A percentile compares a stretch with the other conserved stretches of the same genome.
Conservation (phyloP, 2,113 vertebrate species). For the Orientallactaga bullata region DNA sequence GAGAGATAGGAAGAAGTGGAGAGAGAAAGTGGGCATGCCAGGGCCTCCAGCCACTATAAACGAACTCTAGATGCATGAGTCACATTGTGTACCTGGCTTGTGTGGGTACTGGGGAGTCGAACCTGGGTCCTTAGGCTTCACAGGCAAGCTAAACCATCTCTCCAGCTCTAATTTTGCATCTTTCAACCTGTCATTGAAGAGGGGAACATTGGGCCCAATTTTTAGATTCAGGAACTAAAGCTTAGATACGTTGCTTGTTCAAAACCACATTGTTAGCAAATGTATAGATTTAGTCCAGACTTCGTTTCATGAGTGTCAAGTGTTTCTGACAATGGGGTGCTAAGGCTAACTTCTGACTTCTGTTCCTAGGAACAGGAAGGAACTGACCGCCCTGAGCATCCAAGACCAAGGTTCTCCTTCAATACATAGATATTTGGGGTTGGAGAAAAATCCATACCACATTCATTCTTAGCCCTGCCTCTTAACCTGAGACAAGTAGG, state of each 20-base stretch:
- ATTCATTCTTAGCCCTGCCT: background rate
- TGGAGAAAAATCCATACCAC: background rate
- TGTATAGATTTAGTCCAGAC: constrained; percentile 2
- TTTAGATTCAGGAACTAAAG: background rate
- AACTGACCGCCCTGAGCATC: background rate
- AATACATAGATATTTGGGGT: background rate
- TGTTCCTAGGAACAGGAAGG: background rate
- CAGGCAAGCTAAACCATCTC: too few relatives aligned
- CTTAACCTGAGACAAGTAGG: background rate
- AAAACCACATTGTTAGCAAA: constrained; percentile 24
- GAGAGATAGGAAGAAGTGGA: too few relatives aligned
- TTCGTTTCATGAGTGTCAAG: background rate
- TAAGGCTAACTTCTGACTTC: background rate
- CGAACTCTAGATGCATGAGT: too few relatives aligned
- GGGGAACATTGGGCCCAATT: background rate
- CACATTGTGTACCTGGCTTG: too few relatives aligned
- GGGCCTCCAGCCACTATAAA: too few relatives aligned
- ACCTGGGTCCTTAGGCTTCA: too few relatives aligned
- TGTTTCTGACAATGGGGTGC: background rate
- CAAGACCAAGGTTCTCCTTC: background rate
- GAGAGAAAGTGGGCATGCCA: too few relatives aligned
- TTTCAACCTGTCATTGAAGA: background rate
- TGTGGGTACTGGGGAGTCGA: too few relatives aligned
- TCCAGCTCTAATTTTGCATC: background rate
- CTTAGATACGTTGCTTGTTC: background rate